A percentile compares a stretch with the other conserved stretches of the same genome.
These are phyloP conservation scores for Rhodinocichla rosea DNA, from an alignment of 2,113 vertebrate species.

Conservation along the genomic window DNA sequence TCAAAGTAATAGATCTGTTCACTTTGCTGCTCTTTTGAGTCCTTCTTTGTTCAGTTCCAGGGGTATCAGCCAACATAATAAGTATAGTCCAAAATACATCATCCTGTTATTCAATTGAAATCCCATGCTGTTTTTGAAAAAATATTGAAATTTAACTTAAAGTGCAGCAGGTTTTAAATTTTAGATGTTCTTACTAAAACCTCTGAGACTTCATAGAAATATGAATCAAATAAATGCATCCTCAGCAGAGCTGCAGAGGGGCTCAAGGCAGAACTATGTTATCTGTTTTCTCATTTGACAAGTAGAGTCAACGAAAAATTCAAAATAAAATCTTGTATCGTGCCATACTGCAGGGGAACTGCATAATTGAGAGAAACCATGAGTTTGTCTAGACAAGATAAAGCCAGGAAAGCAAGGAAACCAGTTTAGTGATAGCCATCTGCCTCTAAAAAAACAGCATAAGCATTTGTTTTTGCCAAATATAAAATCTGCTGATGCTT, in stretches of 20 bases:
- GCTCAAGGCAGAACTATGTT: background rate
- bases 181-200: background rate
- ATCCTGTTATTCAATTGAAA: background rate
- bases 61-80: constrained; percentile 5
- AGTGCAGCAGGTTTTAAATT: background rate
- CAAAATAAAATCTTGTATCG: background rate
- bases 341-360: background rate
- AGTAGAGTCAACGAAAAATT: background rate
- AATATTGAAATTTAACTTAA: background rate
- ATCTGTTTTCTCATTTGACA: background rate
- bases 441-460: background rate
- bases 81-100: background rate
- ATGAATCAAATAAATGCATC: background rate
- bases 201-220: background rate
- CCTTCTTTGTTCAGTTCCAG: background rate
- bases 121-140: background rate
- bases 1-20: constrained; percentile 67
- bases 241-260: background rate
- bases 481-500: background rate
- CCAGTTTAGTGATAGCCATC: background rate
- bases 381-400: background rate
- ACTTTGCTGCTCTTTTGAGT: constrained; percentile 55
- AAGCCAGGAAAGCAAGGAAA: background rate
- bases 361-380: background rate
- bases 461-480: background rate